Conservation (phyloP, 2,888 invertebrate genomes). For the Morinoia aosen region DNA sequence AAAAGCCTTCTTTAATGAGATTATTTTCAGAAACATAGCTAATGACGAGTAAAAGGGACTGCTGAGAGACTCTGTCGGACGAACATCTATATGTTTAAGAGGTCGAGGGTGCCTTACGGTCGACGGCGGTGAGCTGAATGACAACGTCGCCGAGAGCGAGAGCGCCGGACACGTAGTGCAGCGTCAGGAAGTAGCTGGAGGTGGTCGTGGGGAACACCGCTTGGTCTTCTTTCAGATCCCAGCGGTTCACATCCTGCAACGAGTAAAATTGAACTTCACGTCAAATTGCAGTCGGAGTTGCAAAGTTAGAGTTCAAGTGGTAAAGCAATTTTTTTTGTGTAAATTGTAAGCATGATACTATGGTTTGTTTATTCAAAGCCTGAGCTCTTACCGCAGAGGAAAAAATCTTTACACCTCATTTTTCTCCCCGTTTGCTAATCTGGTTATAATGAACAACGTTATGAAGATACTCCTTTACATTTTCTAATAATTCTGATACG, state of each 20-base stretch:
- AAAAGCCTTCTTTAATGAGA: too few species aligned
- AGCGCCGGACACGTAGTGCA: conserved; percentile 85
- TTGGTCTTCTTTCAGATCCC: conserved; percentile 86
- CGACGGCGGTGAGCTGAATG: conserved; percentile 81
- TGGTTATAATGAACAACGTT: too few species aligned
- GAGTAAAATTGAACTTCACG: background rate
- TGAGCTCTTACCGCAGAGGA: too few species aligned
- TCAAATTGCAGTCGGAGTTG: background rate
- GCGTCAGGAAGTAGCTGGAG: conserved; percentile 83
- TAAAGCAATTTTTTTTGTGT: conserved; percentile 57
- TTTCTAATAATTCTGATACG: too few species aligned
- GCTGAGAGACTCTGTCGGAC: too few species aligned
- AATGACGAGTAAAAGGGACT: too few species aligned
- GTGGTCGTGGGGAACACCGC: conserved; percentile 92
- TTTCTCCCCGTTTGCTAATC: too few species aligned
- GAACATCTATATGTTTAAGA: background rate
- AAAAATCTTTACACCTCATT: too few species aligned
- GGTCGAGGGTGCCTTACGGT: conserved; percentile 70
- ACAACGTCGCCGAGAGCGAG: conserved; percentile 87
- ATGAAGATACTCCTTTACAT: too few species aligned
- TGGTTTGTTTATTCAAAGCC: background rate
- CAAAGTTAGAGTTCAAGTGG: conserved; percentile 67
- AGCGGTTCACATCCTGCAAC: conserved; percentile 74
- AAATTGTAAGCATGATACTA: background rate
- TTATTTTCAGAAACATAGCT: too few species aligned